Conservation (phyloP, 2,113 vertebrate genomes). For the Cricetomys ansorgei region DNA sequence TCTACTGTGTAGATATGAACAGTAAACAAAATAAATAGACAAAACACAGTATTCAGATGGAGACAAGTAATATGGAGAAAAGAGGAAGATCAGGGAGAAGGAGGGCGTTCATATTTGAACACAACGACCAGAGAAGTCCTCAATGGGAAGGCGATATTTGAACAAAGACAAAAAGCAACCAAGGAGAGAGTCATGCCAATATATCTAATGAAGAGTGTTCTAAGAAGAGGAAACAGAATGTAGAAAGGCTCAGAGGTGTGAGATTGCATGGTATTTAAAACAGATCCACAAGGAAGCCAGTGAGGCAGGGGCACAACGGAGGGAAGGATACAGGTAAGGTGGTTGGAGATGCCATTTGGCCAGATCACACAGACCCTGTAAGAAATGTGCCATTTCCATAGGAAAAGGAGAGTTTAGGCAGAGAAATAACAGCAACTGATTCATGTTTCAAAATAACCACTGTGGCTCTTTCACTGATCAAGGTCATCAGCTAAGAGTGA, state of each 20-base stretch:
- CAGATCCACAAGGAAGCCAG: not conserved
- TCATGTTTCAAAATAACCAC: slow-evolving; percentile 47
- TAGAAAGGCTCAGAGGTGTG: not conserved
- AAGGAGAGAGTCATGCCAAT: slow-evolving; percentile 4
- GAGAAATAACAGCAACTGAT: not conserved
- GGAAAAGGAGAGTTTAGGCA: not conserved
- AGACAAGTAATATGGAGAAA: not conserved
- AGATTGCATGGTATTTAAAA: not conserved
- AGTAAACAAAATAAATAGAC: slow-evolving; percentile 18
- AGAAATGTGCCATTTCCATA: not conserved
- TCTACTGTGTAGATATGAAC: not conserved
- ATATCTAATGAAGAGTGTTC: not conserved
- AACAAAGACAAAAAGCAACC: not conserved
- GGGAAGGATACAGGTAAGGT: not conserved
- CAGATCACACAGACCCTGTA: not conserved
- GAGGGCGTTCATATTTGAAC: not conserved
- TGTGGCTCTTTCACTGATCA: slow-evolving; percentile 18
- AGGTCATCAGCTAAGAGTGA: not conserved
- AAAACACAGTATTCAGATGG: not conserved
- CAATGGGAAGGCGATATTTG: not conserved
- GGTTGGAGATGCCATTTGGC: not conserved
- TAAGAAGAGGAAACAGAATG: not conserved
- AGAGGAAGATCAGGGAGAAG: not conserved
- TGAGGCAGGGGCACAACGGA: not conserved
- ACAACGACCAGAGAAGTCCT: not conserved